A percentile compares a stretch with the other conserved stretches of the same genome.
Evolutionary conservation across 2,888 invertebrate species (phyloP).

Genomic region (Thereva unica): DNA sequence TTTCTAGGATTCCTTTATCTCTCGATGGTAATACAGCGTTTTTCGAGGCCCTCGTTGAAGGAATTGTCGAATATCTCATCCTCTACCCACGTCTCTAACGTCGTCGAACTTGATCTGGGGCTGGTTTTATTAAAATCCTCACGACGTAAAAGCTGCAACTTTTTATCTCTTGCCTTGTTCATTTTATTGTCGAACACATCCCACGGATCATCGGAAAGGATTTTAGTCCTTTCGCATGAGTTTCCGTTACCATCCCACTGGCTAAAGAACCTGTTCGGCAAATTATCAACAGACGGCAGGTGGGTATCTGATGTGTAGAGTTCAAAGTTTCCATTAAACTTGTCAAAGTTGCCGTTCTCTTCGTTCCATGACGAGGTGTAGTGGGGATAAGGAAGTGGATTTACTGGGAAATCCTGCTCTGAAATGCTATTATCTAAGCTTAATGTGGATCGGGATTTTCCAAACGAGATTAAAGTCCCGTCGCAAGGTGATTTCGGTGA

Average conservation of each 20-base stretch:
- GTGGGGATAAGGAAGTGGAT: not conserved
- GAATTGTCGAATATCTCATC: slow-evolving; percentile 51
- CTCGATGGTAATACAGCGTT: slow-evolving; percentile 39
- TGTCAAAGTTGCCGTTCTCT: not conserved
- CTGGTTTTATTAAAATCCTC: slow-evolving; percentile 51
- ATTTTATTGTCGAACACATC: slow-evolving; percentile 50
- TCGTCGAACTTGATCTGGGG: slow-evolving; percentile 55
- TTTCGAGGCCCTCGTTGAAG: slow-evolving; percentile 47
- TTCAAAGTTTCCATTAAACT: slow-evolving; percentile 16
- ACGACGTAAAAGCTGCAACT: slow-evolving; percentile 42
- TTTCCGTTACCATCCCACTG: slow-evolving; percentile 38
- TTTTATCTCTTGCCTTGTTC: slow-evolving; percentile 47
- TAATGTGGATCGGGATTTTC: slow-evolving; percentile 12
- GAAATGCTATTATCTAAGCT: slow-evolving; percentile 22
- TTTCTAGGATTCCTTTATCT: slow-evolving; percentile 23
- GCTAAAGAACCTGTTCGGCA: slow-evolving; percentile 13
- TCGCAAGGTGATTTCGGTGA: slow-evolving; percentile 39
- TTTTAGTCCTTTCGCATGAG: slow-evolving; percentile 31
- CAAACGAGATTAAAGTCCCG: slow-evolving; percentile 11
- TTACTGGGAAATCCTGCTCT: slow-evolving; percentile 7
- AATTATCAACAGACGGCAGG: slow-evolving; percentile 1
- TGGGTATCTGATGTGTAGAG: slow-evolving; percentile 13
- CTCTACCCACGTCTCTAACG: slow-evolving; percentile 57
- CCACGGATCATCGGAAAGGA: slow-evolving; percentile 43
- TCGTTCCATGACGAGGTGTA: not conserved